Percentiles rank a stretch among this genome's conserved stretches.
These are phyloP conservation scores for Gryllus bimaculatus DNA, from an alignment of 1,140 invertebrate species.

Conservation along the genomic window DNA sequence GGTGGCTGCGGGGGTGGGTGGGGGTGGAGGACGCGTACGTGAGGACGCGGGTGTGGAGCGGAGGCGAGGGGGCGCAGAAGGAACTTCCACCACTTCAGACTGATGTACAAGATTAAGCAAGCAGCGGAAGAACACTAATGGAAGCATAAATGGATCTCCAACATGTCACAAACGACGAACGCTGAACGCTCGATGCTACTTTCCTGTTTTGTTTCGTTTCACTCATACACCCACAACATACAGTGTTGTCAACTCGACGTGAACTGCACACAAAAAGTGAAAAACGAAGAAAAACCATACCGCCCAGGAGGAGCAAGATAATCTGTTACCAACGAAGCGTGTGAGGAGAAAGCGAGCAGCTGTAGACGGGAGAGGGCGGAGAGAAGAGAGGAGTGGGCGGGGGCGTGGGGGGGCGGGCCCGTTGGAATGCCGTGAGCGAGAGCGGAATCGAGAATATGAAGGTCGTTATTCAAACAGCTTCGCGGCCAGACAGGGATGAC, in stretches of 20 bases:
- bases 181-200: background rate
- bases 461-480: slow-evolving; percentile 4
- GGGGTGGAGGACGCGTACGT: too few relatives aligned
- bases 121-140: background rate
- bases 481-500: background rate
- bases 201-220: background rate
- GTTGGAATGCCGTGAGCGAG: background rate
- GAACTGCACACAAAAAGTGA: background rate
- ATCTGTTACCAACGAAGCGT: background rate
- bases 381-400: background rate
- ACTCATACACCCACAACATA: slow-evolving; percentile 1
- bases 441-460: background rate
- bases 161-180: background rate
- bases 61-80: too few relatives aligned
- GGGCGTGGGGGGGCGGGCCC: too few relatives aligned
- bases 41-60: too few relatives aligned
- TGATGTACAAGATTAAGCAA: background rate
- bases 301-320: background rate
- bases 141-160: slow-evolving; percentile 4
- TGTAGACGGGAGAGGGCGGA: background rate
- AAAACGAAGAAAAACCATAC: background rate
- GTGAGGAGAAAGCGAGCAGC: too few relatives aligned
- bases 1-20: too few relatives aligned
- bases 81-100: background rate
- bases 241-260: background rate